Base-by-base conservation (phyloP, 1,140 invertebrate species). In the Asobara japonica region DNA sequence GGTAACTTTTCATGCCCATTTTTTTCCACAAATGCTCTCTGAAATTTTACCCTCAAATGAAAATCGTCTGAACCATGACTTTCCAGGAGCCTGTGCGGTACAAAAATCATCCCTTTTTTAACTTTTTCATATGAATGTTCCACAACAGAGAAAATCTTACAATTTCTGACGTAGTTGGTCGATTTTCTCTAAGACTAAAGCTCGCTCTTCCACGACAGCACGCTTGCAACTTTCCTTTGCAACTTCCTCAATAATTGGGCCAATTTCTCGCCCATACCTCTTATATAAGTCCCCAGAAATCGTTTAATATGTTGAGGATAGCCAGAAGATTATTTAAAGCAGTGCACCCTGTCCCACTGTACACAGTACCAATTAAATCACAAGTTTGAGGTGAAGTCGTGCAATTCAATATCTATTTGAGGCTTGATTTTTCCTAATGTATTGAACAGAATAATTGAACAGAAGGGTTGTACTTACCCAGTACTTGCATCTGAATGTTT, bases 251-350 rank as follows among this genome's bases (percentile, higher is more conserved):
- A 73, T 38, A 13, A 41, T 36, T 41, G 71, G 65, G 33, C 65
- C 56, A 30, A 73, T 25, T 68, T 73, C 71, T 30, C 65, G 8
- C 51, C 68, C 71, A 69, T 69, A 69, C 22, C 25, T 56, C 16
- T 69, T 60, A 27, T 18, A 69, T 10, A 69, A 33, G 11, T 68
- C 7, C 33, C 13, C 2, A 6, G 27, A 51, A 3, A 68, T 56
- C n/a, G 11, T 29, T 51, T 18, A 10, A 45, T 1, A 68, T 56
- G 33, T 68, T 31, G 6, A 25, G 6, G 30, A 27, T 51, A 16
- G 65, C 65, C n/a, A 51, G 33, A 22, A 68, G 18, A 20, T 68
- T 66, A 18, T 56, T 68, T 10, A 51, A 56, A 51, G 22, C 65
- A 3, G 65, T 6, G n/a, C 29, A 56, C 10, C 65, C 25, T 3